Conservation (phyloP, 2,113 vertebrate species). For the Paramisgurnus dabryanus region DNA sequence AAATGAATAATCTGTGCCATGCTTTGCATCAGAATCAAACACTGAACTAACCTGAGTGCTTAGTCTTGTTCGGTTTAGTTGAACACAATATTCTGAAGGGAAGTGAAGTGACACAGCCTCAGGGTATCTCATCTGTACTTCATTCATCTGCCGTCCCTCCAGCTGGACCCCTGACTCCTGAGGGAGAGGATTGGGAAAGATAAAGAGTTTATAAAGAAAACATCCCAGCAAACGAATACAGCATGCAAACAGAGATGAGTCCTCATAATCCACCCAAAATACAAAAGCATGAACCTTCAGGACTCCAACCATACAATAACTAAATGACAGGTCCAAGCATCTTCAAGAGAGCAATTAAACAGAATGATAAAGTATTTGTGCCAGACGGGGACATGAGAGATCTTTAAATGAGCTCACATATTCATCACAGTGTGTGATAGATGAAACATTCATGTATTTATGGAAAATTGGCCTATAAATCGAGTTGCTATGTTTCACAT, state of each 20-base stretch:
- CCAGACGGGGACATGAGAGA: too few relatives aligned
- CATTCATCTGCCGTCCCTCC: constrained; percentile 42
- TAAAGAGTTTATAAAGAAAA: constrained; percentile 3
- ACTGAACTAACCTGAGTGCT: constrained; percentile 6
- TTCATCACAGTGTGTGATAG: not conserved
- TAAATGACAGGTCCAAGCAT: too few relatives aligned
- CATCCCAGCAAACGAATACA: not conserved
- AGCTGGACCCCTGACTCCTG: constrained; percentile 26
- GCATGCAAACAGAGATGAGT: not conserved
- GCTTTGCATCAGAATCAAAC: not conserved
- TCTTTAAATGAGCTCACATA: not conserved
- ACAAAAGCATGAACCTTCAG: not conserved
- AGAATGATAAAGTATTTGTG: too few relatives aligned
- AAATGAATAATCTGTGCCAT: not conserved
- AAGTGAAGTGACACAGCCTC: constrained; percentile 31
- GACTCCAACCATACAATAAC: too few relatives aligned
- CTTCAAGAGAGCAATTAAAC: not conserved
- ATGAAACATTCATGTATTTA: not conserved
- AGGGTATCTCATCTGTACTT: constrained; percentile 29
- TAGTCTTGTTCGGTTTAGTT: not conserved
- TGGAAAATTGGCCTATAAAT: not conserved
- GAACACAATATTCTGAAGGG: constrained; percentile 29
- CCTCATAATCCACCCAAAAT: too few relatives aligned
- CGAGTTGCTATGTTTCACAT: too few relatives aligned
- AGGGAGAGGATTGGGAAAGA: not conserved